A percentile compares a stretch with the other conserved stretches of the same genome.
These are phyloP conservation scores for Tupaia tana DNA, from an alignment of 2,113 vertebrate species.

Conservation along the genomic window DNA sequence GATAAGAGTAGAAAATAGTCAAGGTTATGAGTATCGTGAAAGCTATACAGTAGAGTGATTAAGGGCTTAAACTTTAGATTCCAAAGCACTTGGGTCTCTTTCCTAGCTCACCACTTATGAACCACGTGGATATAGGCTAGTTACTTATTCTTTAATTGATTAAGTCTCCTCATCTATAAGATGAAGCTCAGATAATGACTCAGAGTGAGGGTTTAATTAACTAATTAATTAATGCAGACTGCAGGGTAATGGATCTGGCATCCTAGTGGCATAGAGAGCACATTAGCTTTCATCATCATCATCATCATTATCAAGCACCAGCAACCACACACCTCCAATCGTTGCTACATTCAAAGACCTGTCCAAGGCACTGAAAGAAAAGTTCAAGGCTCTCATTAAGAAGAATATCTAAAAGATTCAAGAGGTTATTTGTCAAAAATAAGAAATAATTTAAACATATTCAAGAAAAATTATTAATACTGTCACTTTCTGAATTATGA, in stretches of 20 bases:
- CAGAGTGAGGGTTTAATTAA: not conserved
- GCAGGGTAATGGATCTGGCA: not conserved
- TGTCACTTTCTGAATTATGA: not conserved
- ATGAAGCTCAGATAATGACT: not conserved
- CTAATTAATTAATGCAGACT: not conserved
- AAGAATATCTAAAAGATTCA: not conserved
- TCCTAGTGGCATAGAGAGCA: accelerated
- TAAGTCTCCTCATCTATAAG: not conserved
- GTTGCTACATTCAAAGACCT: not conserved
- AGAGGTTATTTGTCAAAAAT: not conserved
- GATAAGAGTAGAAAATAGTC: not conserved
- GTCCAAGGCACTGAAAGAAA: not conserved
- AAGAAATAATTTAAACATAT: not conserved
- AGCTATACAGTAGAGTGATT: not conserved
- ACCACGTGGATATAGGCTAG: not conserved
- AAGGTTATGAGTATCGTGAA: not conserved
- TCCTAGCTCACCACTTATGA: not conserved
- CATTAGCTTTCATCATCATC: not conserved
- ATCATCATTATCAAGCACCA: not conserved
- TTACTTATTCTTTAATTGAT: not conserved
- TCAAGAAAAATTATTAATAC: not conserved
- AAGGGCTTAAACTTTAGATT: not conserved
- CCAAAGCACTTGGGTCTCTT: not conserved
- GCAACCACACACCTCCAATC: not conserved
- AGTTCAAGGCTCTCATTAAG: not conserved